These are phyloP conservation scores for Pimephales promelas DNA, from an alignment of 2,113 vertebrate genomes.

Conservation along the genomic window DNA sequence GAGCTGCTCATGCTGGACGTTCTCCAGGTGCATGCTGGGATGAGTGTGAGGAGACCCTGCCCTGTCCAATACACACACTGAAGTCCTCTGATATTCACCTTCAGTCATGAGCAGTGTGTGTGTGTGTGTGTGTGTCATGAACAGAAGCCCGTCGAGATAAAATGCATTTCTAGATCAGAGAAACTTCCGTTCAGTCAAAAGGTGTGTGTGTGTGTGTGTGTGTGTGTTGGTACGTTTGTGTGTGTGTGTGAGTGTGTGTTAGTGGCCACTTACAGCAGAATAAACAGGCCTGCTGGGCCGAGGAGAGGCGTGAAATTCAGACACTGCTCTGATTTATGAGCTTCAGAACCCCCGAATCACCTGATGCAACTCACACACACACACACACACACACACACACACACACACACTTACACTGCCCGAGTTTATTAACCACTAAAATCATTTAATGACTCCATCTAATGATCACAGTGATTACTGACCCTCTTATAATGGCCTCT, in stretches of 20 bases:
- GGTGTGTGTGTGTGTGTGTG: constrained; percentile 23
- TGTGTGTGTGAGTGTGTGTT: constrained; percentile 55
- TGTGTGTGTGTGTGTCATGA: neutral
- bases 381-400: neutral
- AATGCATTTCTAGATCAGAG: no score
- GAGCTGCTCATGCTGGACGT: neutral
- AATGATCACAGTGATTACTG: neutral
- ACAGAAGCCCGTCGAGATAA: no score
- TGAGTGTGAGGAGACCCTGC: neutral
- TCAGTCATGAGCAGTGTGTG: neutral
- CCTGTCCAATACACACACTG: neutral
- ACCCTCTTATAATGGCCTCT: neutral
- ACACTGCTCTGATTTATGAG: constrained; percentile 77
- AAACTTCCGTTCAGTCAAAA: no score
- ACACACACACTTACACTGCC: no score
- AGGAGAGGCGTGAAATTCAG: constrained; percentile 77
- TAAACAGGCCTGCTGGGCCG: constrained; percentile 76
- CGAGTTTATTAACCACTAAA: neutral
- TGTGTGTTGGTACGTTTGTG: no score
- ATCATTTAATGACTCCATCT: neutral
- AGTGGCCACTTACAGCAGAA: constrained; percentile 74
- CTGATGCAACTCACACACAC: constrained; percentile 57
- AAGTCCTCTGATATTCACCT: neutral
- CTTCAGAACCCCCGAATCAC: constrained; percentile 69
- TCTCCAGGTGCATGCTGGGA: neutral